Evolutionary conservation across 1,140 invertebrate species (phyloP), one percentile per base, ranked within the genome.

Genomic region (Physella acuta): DNA sequence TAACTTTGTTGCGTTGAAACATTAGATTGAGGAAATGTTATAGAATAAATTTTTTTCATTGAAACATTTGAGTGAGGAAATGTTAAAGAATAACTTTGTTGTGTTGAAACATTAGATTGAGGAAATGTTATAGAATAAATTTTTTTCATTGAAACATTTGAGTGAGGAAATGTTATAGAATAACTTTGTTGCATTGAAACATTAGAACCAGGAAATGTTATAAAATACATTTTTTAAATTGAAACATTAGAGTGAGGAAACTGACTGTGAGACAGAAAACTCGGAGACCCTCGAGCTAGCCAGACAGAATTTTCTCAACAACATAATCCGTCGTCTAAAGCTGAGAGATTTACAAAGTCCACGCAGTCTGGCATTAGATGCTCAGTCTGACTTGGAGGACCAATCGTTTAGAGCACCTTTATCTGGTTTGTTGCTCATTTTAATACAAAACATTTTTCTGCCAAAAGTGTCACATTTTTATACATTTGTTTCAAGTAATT

Each of bases 261-360:
- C 52, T 2, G 64, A 67, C 20, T 2, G 26, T 16, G 64, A 67
- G 5, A 36, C 52, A 28, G 24, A 26, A 2, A 36, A 56, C 30
- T 51, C 55, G 37, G 64, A 67, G 28, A 26, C 1, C 16, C 20
- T 30, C 8, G 53, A 55, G 3, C 20, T n/a, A 2, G n/a, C 28
- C 4, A 1, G 49, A 26, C 2, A 56, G 16, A 31, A 67, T 4
- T 67, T 67, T 34, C 31, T 67, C 5, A 30, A 4, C 17, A 37
- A 4, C 36, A 39, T 26, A 28, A 24, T 67, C 17, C n/a, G 52
- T 1, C 28, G 31, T 17, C 26, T 67, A 33, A 34, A 44, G 24
- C 28, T 56, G n/a, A 37, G 37, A n/a, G 51, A 52, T 16, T 26
- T 66, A 36, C 53, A 56, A 26, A 56, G 64, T 26, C 52, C 64